Conservation (phyloP, 1,140 invertebrate species). For the Hesperophylax magnus region DNA sequence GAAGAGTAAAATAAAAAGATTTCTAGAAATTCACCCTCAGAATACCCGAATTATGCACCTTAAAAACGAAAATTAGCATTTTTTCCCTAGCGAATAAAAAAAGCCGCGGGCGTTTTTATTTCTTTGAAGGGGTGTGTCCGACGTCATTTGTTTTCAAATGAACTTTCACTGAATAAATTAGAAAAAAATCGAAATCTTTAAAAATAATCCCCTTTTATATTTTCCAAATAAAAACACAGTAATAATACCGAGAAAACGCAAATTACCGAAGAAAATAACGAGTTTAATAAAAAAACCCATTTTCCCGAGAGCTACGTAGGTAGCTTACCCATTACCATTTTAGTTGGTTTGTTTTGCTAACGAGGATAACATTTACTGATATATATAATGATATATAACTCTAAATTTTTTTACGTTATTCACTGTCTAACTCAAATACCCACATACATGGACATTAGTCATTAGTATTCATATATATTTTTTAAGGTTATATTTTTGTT, state of each 20-base stretch:
- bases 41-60: constrained; percentile 10
- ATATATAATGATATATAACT: not conserved
- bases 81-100: not conserved
- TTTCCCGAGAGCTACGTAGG: not conserved
- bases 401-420: too few species aligned
- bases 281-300: not conserved
- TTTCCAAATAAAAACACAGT: not conserved
- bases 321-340: not conserved
- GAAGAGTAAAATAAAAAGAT: not conserved
- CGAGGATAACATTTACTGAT: not conserved
- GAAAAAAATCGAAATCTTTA: not conserved
- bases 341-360: not conserved
- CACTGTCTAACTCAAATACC: too few species aligned
- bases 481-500: too few species aligned
- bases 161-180: constrained; percentile 16
- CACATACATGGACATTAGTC: too few species aligned
- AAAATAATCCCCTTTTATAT: not conserved
- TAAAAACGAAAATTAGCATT: not conserved
- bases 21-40: not conserved
- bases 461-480: too few species aligned
- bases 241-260: not conserved
- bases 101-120: not conserved
- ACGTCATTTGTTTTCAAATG: not conserved
- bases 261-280: not conserved
- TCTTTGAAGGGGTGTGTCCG: not conserved